Percentiles rank a stretch among this genome's conserved stretches.
Conservation (phyloP, 2,113 vertebrate genomes). For the Ptyas mucosa region DNA sequence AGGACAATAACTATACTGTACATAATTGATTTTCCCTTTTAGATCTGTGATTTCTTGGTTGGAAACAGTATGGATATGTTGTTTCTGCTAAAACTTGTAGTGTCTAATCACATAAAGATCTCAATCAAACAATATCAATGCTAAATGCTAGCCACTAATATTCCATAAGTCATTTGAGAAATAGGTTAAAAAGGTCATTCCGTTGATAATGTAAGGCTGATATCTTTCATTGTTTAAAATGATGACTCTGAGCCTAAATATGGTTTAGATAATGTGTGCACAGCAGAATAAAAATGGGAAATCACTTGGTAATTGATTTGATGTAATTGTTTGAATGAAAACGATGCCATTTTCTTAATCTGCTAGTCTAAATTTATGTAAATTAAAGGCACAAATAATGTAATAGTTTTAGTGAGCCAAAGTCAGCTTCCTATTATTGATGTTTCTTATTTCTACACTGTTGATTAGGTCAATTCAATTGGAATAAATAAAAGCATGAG, state of each 20-base stretch:
- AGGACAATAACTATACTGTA: too few relatives aligned
- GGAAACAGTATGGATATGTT: background rate
- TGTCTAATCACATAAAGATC: background rate
- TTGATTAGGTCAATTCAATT: slow-evolving; percentile 51
- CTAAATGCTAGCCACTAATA: background rate
- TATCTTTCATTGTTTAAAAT: too few relatives aligned
- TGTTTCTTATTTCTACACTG: slow-evolving; percentile 45
- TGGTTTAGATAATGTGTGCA: too few relatives aligned
- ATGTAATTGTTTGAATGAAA: too few relatives aligned
- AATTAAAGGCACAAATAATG: too few relatives aligned
- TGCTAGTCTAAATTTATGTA: too few relatives aligned
- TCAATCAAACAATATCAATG: background rate
- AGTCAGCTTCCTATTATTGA: slow-evolving; percentile 34
- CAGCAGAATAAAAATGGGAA: too few relatives aligned
- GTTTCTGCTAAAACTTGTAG: background rate
- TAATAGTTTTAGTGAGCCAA: too few relatives aligned
- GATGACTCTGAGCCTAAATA: too few relatives aligned
- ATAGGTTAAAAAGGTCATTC: background rate
- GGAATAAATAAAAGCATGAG: slow-evolving; percentile 47
- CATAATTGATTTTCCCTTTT: background rate
- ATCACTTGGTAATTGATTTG: too few relatives aligned
- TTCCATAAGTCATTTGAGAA: background rate
- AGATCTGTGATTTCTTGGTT: background rate
- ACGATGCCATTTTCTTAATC: too few relatives aligned
- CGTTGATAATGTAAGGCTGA: background rate